Conservation (phyloP, 2,888 invertebrate species). For the Carabus problematicus region DNA sequence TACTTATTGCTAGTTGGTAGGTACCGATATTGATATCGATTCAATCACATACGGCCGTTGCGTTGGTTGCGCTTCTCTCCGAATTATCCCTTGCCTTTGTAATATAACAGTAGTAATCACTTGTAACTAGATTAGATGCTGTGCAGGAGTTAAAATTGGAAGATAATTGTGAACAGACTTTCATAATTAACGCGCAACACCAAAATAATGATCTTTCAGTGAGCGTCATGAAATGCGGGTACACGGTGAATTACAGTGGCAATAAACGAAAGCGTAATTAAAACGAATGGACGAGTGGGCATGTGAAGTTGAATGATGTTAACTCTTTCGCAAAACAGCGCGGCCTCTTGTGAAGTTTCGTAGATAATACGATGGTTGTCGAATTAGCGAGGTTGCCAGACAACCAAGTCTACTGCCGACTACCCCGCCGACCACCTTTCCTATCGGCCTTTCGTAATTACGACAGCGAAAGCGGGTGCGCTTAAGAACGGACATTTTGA, state of each 20-base stretch:
- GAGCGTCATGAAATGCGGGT: slow-evolving; percentile 22
- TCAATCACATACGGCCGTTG: no score
- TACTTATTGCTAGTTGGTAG: no score
- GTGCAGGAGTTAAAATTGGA: no score
- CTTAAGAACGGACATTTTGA: slow-evolving; percentile 29
- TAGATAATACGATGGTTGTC: slow-evolving; percentile 37
- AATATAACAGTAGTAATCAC: no score
- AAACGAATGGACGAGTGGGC: slow-evolving; percentile 8
- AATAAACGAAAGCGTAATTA: slow-evolving; percentile 37
- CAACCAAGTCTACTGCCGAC: not conserved
- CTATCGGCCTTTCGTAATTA: slow-evolving; percentile 29
- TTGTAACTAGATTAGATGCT: no score
- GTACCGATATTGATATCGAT: no score
- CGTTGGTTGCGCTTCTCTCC: no score
- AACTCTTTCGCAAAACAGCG: not conserved
- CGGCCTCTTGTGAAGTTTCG: slow-evolving; percentile 11
- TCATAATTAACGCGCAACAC: no score
- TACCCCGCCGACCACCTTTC: not conserved
- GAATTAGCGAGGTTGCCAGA: slow-evolving; percentile 36
- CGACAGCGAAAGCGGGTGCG: slow-evolving; percentile 5
- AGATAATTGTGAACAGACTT: no score
- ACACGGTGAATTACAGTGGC: slow-evolving; percentile 34
- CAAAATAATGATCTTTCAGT: slow-evolving; percentile 36
- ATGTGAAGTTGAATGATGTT: not conserved
- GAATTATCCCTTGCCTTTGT: no score